Conservation (phyloP, 1,140 invertebrate genomes). For the Littorina saxatilis region DNA sequence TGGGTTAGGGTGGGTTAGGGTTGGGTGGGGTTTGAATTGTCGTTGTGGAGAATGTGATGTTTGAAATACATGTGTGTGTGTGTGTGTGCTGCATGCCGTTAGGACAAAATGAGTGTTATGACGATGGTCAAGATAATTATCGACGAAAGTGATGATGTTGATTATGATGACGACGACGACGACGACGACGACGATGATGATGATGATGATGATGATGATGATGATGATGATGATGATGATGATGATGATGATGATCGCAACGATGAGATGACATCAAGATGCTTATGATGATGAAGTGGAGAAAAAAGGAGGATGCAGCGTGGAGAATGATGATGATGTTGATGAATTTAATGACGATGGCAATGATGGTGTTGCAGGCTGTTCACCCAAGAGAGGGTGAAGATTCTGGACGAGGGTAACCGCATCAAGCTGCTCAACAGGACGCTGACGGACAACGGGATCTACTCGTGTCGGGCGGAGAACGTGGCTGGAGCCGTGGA, state of each 20-base stretch:
- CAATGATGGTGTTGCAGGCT: slow-evolving; percentile 76
- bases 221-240: background rate
- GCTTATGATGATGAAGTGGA: background rate
- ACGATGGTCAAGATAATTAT: background rate
- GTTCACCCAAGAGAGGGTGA: slow-evolving; percentile 79
- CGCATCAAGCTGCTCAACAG: slow-evolving; percentile 81
- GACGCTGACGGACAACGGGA: slow-evolving; percentile 82
- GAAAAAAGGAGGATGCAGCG: slow-evolving; percentile 9
- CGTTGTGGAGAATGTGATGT: too few species aligned
- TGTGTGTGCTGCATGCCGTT: too few species aligned
- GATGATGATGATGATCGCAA: background rate
- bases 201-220: slow-evolving; percentile 10
- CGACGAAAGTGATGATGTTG: too few species aligned
- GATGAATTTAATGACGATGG: too few species aligned
- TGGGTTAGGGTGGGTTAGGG: too few species aligned
- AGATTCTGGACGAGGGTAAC: slow-evolving; percentile 79
- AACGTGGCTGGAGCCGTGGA: slow-evolving; percentile 81
- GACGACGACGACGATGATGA: slow-evolving; percentile 9
- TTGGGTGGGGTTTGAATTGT: too few species aligned
- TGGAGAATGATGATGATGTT: background rate
- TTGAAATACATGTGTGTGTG: too few species aligned
- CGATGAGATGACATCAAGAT: background rate
- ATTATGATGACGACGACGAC: slow-evolving; percentile 9
- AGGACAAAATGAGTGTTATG: too few species aligned
- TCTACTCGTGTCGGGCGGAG: slow-evolving; percentile 83